Base-by-base conservation (phyloP, 2,113 vertebrate genomes). In the Procavia capensis region DNA sequence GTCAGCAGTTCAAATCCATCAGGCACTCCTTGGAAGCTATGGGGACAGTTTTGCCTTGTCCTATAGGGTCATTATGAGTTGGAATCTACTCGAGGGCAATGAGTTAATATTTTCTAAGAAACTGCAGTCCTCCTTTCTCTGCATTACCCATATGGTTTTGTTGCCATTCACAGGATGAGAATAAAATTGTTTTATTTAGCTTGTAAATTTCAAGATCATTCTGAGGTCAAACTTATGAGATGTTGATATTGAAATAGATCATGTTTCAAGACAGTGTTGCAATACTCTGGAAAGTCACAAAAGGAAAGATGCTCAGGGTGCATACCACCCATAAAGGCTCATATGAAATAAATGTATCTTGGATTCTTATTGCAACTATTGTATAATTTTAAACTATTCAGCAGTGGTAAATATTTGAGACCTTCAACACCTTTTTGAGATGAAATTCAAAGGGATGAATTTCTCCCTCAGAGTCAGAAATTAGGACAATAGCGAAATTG, bases 111-210 rank as follows among this genome's bases (percentile, higher is more conserved):
- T 90, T 95, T 75, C 41, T 72, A 95, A 76, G 64, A 95, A 90
- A 57, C 1, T 4, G 59, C 2, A 86, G 25, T 36, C 59, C 80
- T 95, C 64, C 31, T 70, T 90, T 20, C 45, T 83, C 59, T n/a
- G 36, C 20, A 64, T 83, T 45, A 75, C 83, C 34, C 16, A 36
- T 63, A 85, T 13, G 63, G 9, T 78, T 89, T 88, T 66, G 31
- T 45, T 39, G n/a, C 36, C 82, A 25, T 43, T 95, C 36, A 66
- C 64, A 94, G 87, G 45, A 89, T 92, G 72, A 68, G 36, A 94
- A 68, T 93, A 82, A 75, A 94, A 92, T 87, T 92, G 70, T 93
- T 97, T 95, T 88, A 88, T 93, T 92, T 92, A 90, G 66, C 17
- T 94, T 93, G 9, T 92, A 91, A 91, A 93, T 93, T 95, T 94